A percentile compares a stretch with the other conserved stretches of the same genome.
Conservation (phyloP, 1,140 invertebrate species). For the Camponotus pennsylvanicus region DNA sequence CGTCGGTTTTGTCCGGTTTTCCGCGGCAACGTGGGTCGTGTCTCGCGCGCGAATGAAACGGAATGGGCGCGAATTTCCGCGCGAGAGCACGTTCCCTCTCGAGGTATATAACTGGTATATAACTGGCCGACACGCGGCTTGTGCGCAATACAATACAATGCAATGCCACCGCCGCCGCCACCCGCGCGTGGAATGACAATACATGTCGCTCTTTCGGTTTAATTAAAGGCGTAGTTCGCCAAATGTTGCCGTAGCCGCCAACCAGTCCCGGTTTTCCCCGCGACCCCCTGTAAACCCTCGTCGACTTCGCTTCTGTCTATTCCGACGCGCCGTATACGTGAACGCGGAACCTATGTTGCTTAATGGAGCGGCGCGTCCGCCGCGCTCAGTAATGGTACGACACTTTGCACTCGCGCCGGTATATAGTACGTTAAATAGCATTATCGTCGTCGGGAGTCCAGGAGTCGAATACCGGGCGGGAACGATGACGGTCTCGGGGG, state of each 20-base stretch:
- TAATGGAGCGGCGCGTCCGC: conserved; percentile 72
- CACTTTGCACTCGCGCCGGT: conserved; percentile 72
- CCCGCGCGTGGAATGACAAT: conserved; percentile 73
- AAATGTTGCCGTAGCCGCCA: conserved; percentile 61
- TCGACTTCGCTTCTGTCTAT: conserved; percentile 51
- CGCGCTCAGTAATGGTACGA: conserved; percentile 72
- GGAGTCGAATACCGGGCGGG: conserved; percentile 53
- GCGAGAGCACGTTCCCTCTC: conserved; percentile 40
- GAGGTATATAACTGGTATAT: conserved; percentile 57
- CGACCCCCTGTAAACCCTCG: not conserved
- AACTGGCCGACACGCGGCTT: conserved; percentile 57
- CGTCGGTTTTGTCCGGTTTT: conserved; percentile 56
- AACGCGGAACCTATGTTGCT: conserved; percentile 68
- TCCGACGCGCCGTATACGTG: conserved; percentile 43
- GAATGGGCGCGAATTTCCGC: conserved; percentile 74
- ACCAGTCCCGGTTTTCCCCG: not conserved
- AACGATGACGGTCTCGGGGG: not conserved
- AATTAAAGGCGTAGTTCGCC: conserved; percentile 76
- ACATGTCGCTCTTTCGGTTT: conserved; percentile 77
- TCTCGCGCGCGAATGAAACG: conserved; percentile 71
- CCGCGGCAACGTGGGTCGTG: conserved; percentile 12
- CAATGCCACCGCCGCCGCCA: not conserved
- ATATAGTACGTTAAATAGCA: conserved; percentile 69
- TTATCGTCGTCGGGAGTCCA: conserved; percentile 64
- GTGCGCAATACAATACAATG: conserved; percentile 46